Conservation (phyloP, 2,797 vertebrate genomes). For the Pseudotriccus pelzelni region DNA sequence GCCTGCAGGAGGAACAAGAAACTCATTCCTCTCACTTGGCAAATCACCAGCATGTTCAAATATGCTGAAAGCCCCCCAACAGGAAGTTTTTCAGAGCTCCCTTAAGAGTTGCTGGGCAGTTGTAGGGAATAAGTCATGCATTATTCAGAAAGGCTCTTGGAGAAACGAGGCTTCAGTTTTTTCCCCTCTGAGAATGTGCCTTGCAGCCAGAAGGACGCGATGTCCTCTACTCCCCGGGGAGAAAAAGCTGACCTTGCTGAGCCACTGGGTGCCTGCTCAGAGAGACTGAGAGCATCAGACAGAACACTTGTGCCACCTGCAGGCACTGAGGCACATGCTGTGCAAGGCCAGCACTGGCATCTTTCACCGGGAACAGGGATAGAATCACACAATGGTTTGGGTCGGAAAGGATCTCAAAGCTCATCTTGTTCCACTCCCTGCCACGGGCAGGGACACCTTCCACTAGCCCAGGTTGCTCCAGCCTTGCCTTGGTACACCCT, state of each 20-base stretch:
- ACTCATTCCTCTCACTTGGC: background rate
- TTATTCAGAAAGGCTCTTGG: background rate
- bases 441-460: background rate
- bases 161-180: background rate
- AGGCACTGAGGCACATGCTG: background rate
- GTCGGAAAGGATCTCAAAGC: background rate
- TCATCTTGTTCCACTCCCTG: background rate
- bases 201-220: background rate
- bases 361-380: background rate
- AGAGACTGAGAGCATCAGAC: background rate
- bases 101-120: background rate
- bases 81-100: background rate
- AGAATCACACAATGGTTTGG: background rate
- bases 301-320: slow-evolving; percentile 37
- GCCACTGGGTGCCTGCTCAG: background rate
- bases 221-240: background rate
- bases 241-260: slow-evolving; percentile 8
- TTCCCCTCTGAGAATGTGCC: background rate
- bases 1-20: background rate
- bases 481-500: accelerated
- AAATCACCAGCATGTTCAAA: background rate
- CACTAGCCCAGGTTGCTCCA: background rate
- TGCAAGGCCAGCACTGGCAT: background rate
- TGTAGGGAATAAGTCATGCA: background rate
- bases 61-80: background rate